A percentile compares a stretch with the other conserved stretches of the same genome.
Evolutionary conservation across 2,797 vertebrate species (phyloP).

Genomic region (Sebastes diaconus): DNA sequence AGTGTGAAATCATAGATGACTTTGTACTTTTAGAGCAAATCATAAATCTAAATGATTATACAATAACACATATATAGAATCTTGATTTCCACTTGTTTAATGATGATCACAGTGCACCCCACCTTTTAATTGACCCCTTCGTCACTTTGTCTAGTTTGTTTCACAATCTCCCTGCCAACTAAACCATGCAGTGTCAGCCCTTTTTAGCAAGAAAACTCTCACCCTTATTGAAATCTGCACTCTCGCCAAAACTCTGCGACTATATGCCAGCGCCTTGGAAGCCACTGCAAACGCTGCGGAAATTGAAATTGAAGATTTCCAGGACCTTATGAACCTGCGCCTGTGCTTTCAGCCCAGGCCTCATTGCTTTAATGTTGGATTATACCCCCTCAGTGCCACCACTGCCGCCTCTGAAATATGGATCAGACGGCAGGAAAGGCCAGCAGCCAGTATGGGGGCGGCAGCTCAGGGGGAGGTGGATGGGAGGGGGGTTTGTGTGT

Average conservation of each 20-base stretch:
- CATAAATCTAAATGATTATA: constrained; percentile 4
- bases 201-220: constrained; percentile 40
- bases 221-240: constrained; percentile 54
- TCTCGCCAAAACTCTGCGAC: constrained; percentile 47
- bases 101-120: constrained; percentile 9
- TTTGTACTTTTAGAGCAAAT: background rate
- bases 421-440: constrained; percentile 81
- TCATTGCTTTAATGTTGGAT: constrained; percentile 79
- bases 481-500: constrained; percentile 40
- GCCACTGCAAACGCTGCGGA: constrained; percentile 64
- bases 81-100: constrained; percentile 8
- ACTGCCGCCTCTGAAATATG: constrained; percentile 81
- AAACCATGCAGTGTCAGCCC: constrained; percentile 41
- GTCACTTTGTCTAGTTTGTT: constrained; percentile 9
- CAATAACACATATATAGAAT: background rate
- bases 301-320: constrained; percentile 78
- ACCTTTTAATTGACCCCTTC: constrained; percentile 21
- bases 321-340: constrained; percentile 70
- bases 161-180: constrained; percentile 19
- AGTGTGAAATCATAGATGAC: background rate
- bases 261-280: constrained; percentile 54
- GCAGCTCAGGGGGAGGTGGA: constrained; percentile 58
- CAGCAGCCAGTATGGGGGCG: constrained; percentile 78
- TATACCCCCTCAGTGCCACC: constrained; percentile 77
- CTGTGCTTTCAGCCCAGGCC: constrained; percentile 65